These are phyloP conservation scores for Anguilla marmorata DNA, from an alignment of 2,797 vertebrate genomes.

Conservation along the genomic window DNA sequence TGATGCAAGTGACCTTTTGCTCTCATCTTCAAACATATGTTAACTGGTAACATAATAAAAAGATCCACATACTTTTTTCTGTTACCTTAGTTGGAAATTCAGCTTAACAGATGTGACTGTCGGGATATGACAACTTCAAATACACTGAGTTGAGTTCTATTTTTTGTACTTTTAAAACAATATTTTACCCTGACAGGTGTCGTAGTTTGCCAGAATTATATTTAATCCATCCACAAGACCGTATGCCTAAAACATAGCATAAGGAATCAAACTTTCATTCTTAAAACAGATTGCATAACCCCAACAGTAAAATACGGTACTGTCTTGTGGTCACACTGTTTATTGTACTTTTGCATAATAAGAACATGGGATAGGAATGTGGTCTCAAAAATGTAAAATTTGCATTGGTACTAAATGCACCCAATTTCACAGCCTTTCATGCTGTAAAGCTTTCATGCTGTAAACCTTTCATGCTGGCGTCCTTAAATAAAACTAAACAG, in stretches of 20 bases:
- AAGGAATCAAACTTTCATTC: not conserved
- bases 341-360: not conserved
- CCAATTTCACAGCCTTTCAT: not conserved
- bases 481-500: not conserved
- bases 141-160: not conserved
- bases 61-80: not conserved
- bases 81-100: not conserved
- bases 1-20: not conserved
- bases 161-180: not conserved
- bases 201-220: not conserved
- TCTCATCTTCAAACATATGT: not conserved
- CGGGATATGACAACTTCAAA: not conserved
- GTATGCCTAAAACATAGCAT: not conserved
- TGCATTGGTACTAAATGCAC: not conserved
- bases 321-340: not conserved
- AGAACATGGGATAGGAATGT: not conserved
- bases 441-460: not conserved
- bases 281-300: not conserved
- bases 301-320: not conserved
- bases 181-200: not conserved
- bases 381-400: not conserved
- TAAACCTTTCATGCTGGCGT: not conserved
- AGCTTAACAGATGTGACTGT: not conserved
- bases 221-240: not conserved
- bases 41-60: not conserved